Base-by-base conservation (phyloP, 1,140 invertebrate genomes). In the Bilobella aurantiaca region DNA sequence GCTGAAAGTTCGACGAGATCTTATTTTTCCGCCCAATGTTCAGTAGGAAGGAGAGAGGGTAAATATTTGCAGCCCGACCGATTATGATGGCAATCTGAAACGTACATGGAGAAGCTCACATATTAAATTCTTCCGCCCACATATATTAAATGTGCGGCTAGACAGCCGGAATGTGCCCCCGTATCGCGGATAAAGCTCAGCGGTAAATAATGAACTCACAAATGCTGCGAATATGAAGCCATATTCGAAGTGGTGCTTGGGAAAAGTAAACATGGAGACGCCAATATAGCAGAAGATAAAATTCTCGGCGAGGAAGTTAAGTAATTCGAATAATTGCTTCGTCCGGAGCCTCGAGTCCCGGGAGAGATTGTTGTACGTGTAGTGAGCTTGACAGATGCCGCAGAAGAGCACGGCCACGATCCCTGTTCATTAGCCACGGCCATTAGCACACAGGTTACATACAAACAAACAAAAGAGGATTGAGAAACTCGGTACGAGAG, bases 241-340 rank as follows among this genome's bases (percentile, higher is more conserved):
- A 30, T 86, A 82, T 78, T 96, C 89, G 79, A 96, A 98, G 75
- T 88, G 87, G 76, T 96, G 93, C 72, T 93, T 93, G 16, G 91
- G 91, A 77, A 96, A 96, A 0, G 95, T 98, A 75, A 98, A 98
- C 87, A 98, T 94, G 3, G 93, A 95, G 0, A 99, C 95, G n/a
- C 96, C 96, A 75, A 99, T 98, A 79, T 98, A 98, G 28, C 90
- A 91, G 79, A 99, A 99, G 71, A 98, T 98, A 79, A 99, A 99
- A 80, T 97, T 98, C 78, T 99, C 96, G 0, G 93, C 91, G 64
- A 98, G 80, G 79, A 99, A 99, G 78, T 96, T 98, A 53, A 97
- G 81, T 67, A 98, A 79, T 76, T 96, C 93, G 80, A 98, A 98
- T 57, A 98, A 81, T 76, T 95, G 87, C 77, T 98, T 98, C 12